Conservation (phyloP, 2,888 invertebrate species). For the Meteorus colon region DNA sequence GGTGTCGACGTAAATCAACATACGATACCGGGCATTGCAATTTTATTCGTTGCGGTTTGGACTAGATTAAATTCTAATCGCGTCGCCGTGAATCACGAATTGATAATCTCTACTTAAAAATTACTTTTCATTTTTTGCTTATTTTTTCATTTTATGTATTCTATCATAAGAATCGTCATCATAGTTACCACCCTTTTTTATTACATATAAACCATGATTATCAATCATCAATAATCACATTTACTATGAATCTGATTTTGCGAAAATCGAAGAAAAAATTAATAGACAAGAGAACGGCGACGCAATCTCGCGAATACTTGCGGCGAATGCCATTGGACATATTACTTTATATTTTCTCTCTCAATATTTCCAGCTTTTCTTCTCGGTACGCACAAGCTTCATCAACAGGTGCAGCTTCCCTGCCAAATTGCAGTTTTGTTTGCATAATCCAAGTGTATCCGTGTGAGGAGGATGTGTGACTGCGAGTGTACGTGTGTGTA, state of each 20-base stretch:
- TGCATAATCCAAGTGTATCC: background rate
- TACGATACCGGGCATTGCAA: background rate
- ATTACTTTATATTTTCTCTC: background rate
- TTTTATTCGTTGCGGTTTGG: constrained; percentile 45
- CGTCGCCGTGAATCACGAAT: constrained; percentile 24
- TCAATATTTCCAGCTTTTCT: background rate
- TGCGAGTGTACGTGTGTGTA: constrained; percentile 54
- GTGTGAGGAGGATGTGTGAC: background rate
- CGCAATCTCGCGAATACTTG: constrained; percentile 34
- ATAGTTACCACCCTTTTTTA: constrained; percentile 9
- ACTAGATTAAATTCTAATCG: constrained; percentile 54
- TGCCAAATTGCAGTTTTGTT: background rate
- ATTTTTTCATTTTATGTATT: background rate
- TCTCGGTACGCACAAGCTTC: background rate
- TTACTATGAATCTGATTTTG: background rate
- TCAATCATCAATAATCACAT: constrained; percentile 13
- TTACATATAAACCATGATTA: constrained; percentile 10
- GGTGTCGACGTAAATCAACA: background rate
- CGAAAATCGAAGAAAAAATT: background rate
- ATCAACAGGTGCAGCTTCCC: background rate
- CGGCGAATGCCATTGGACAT: constrained; percentile 22
- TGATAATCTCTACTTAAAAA: constrained; percentile 16
- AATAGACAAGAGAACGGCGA: constrained; percentile 34
- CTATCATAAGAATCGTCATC: constrained; percentile 2
- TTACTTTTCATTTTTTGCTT: background rate